Conservation (phyloP, 1,140 invertebrate genomes). For the Drosophila littoralis region DNA sequence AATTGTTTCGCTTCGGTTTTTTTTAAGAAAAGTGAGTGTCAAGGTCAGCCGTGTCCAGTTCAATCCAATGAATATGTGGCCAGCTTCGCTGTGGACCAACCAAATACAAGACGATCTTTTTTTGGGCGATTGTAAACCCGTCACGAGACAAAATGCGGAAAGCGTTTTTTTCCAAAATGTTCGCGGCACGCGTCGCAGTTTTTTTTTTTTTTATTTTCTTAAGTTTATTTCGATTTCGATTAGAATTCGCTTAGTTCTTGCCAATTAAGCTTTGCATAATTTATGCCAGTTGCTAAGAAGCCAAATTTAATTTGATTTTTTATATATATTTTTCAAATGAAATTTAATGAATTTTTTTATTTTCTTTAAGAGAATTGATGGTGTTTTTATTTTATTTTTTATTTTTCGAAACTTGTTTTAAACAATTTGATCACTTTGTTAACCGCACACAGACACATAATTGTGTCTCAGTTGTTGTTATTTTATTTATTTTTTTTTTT, state of each 20-base stretch:
- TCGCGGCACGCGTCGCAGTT: conserved; percentile 64
- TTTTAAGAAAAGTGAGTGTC: conserved; percentile 83
- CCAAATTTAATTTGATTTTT: conserved; percentile 13
- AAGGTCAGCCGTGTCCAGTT: conserved; percentile 77
- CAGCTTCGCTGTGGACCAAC: not conserved
- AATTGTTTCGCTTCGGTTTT: conserved; percentile 54
- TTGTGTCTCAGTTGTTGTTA: conserved; percentile 24
- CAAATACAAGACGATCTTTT: conserved; percentile 5
- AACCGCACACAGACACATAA: conserved; percentile 34
- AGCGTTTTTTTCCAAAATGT: conserved; percentile 24
- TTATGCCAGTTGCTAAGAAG: conserved; percentile 57
- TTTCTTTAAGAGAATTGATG: conserved; percentile 7
- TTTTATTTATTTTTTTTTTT: conserved; percentile 12
- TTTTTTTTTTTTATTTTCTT: not conserved
- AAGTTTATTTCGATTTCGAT: conserved; percentile 14
- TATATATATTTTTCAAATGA: conserved; percentile 1
- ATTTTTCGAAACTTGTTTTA: conserved; percentile 56
- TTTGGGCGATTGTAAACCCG: conserved; percentile 48
- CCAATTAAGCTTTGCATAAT: conserved; percentile 65
- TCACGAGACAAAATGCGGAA: conserved; percentile 68
- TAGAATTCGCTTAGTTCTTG: conserved; percentile 46
- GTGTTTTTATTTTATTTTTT: not conserved
- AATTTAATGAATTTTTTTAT: conserved; percentile 17
- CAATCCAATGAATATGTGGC: conserved; percentile 1
- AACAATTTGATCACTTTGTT: conserved; percentile 57